phyloP scores from a whole-genome alignment of 2,113 vertebrate species.

The Oncorhynchus kisutch region DNA sequence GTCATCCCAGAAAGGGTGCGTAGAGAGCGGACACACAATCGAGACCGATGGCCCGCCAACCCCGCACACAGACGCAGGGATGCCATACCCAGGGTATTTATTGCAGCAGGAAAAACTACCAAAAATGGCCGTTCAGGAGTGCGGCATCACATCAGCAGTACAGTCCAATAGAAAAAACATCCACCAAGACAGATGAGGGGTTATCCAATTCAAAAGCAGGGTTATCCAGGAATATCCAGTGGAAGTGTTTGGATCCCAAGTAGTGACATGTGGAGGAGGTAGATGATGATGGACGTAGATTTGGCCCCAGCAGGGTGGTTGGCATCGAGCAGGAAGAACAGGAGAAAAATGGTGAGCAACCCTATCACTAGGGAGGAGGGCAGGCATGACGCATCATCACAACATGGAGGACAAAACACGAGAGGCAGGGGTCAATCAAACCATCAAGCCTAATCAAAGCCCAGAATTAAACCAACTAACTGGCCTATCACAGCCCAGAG shows the following conservation, averaged over 20 bases:
- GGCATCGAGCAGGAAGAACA: constrained; percentile 72
- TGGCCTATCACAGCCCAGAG: background rate
- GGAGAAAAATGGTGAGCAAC: constrained; percentile 83
- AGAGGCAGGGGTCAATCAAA: constrained; percentile 69
- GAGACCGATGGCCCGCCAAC: constrained; percentile 41
- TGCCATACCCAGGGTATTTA: constrained; percentile 55
- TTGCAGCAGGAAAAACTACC: constrained; percentile 5
- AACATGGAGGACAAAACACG: constrained; percentile 76
- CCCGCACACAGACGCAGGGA: constrained; percentile 50
- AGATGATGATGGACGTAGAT: constrained; percentile 20
- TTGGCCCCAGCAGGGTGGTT: background rate
- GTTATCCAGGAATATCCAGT: constrained; percentile 8
- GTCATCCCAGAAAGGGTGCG: constrained; percentile 60
- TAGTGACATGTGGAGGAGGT: background rate
- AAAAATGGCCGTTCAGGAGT: constrained; percentile 28
- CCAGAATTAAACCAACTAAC: background rate
- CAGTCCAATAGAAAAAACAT: constrained; percentile 20
- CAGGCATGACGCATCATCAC: constrained; percentile 61
- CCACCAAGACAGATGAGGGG: constrained; percentile 1
- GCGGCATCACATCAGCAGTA: constrained; percentile 17
- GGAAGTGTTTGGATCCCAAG: background rate
- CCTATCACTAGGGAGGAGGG: constrained; percentile 70
- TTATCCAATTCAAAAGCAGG: background rate
- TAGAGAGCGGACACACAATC: constrained; percentile 26
- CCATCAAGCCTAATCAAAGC: constrained; percentile 30